Evolutionary conservation across 2,113 vertebrate species (phyloP), one percentile per base, ranked within the genome.

Genomic region (Nasalis larvatus): DNA sequence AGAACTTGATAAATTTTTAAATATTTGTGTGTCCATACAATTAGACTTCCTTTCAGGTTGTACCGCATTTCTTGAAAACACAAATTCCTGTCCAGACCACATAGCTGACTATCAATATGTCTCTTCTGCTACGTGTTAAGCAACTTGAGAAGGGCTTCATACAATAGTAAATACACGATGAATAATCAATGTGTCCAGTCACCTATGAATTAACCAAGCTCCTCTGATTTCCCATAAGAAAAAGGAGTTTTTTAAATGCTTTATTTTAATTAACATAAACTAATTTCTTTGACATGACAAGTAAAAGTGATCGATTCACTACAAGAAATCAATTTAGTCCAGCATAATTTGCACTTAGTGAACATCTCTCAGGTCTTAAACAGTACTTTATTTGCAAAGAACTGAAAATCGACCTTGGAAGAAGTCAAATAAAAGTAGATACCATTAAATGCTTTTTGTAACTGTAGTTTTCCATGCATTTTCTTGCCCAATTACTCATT

Each of bases 301-400:
- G 58, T 89, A 49, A 89, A 77, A 90, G 21, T 87, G 58, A 77
- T 40, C 52, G 30, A 94, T 8, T 77, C 69, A 83, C 66, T 76
- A 60, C 4, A 86, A 84, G 47, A 94, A 69, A 77, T 58, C 80
- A 84, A 90, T 80, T 60, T 89, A 10, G 14, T 88, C 88, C 80
- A 35, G 21, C 16, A 78, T 63, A 92, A 77, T 74, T 58, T 76
- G 25, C 49, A 80, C 81, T 94, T 40, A 81, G 60, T 54, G 52
- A 86, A 63, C 63, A 25, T 74, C 17, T 76, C 54, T 86, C 17
- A 52, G 54, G 11, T 73, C 37, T 52, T 85, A 80, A 89, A 68
- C 45, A 88, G 16, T 23, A 96, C 58, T 82, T 94, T 68, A 54
- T 81, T 80, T 47, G 42, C 78, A 83, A 89, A 93, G n/a, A 95